Conservation (phyloP, 2,797 vertebrate species). For the Siniperca scherzeri region DNA sequence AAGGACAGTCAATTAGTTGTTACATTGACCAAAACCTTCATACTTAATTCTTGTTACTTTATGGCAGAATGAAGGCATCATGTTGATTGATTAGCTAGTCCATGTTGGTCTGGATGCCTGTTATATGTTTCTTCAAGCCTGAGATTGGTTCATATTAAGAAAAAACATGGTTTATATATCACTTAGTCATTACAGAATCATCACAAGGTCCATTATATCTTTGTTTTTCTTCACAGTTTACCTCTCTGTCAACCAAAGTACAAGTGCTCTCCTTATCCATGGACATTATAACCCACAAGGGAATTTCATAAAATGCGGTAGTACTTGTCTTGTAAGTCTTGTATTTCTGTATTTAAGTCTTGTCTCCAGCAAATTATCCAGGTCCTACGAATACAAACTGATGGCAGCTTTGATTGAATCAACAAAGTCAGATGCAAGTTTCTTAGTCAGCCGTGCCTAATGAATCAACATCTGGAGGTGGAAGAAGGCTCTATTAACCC, state of each 20-base stretch:
- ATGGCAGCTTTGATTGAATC: background rate
- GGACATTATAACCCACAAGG: too few relatives aligned
- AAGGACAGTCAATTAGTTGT: too few relatives aligned
- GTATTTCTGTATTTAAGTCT: background rate
- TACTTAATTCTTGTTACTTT: too few relatives aligned
- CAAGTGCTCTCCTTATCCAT: too few relatives aligned
- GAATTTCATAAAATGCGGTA: background rate
- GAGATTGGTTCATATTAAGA: background rate
- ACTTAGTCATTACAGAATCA: background rate
- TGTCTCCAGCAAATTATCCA: background rate
- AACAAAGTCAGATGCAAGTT: background rate
- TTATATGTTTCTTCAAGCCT: background rate
- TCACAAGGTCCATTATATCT: background rate
- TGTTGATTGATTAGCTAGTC: background rate
- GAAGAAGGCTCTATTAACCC: background rate
- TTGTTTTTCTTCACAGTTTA: background rate
- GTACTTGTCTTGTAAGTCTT: background rate
- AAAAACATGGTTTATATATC: background rate
- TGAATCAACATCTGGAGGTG: background rate
- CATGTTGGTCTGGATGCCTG: background rate
- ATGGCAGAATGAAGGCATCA: background rate
- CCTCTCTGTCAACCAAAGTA: background rate
- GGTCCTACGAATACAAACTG: background rate
- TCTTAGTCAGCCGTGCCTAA: background rate
- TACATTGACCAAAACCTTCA: too few relatives aligned